Evolutionary conservation across 2,797 vertebrate species (phyloP).

Genomic region (Alca torda): DNA sequence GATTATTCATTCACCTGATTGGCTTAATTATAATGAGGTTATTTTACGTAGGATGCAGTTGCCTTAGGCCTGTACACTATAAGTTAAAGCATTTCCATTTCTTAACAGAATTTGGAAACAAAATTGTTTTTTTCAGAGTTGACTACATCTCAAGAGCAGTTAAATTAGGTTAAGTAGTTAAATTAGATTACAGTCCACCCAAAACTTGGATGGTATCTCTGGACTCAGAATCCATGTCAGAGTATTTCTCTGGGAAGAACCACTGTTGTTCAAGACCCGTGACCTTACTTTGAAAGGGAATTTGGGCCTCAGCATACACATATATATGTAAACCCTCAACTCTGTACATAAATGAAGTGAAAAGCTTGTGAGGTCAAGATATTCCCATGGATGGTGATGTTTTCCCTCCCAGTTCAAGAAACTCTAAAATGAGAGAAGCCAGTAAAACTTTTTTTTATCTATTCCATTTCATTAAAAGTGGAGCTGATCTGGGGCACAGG

Average conservation of each 20-base stretch:
- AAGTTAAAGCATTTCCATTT: background rate
- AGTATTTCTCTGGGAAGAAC: background rate
- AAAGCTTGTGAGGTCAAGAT: background rate
- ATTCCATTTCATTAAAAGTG: background rate
- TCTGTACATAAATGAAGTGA: background rate
- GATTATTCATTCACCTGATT: background rate
- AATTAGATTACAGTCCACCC: constrained; percentile 33
- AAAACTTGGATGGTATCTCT: constrained; percentile 15
- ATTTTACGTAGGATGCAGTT: background rate
- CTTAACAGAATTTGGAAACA: constrained; percentile 34
- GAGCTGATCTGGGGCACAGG: background rate
- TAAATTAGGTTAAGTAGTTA: constrained; percentile 46
- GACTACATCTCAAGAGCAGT: background rate
- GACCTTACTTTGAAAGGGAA: background rate
- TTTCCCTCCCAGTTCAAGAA: background rate
- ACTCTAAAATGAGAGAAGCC: background rate
- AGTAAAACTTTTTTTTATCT: background rate
- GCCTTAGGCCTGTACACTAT: background rate
- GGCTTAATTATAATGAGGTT: background rate
- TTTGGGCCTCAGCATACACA: background rate
- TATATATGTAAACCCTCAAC: background rate
- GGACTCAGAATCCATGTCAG: background rate
- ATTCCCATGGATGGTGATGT: background rate
- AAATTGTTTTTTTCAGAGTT: background rate
- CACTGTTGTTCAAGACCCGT: background rate